A percentile compares a stretch with the other conserved stretches of the same genome.
Evolutionary conservation across 2,113 vertebrate species (phyloP).

Genomic region (Candoia aspera): DNA sequence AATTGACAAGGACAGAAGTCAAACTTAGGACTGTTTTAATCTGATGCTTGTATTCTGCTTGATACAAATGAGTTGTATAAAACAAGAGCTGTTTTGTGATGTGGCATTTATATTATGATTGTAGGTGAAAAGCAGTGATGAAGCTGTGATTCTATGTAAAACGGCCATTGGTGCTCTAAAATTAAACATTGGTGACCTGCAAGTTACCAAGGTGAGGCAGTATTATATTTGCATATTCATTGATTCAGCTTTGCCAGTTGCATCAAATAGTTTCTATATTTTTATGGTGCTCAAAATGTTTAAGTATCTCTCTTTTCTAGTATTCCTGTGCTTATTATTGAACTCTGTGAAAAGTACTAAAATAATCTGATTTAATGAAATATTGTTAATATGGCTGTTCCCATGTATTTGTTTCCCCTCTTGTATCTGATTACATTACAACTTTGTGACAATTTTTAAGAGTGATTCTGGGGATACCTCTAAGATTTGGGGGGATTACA

Average conservation of each 20-base stretch:
- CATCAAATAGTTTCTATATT: accelerated
- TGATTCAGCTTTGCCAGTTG: accelerated
- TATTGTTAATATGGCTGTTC: neutral
- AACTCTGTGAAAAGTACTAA: neutral
- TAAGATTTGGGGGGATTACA: neutral
- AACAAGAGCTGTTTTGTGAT: neutral
- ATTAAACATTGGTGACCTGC: conserved; percentile 91
- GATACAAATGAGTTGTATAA: neutral
- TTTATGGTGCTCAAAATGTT: neutral
- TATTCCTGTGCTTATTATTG: accelerated
- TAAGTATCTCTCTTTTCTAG: accelerated
- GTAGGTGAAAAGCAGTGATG: conserved; percentile 94
- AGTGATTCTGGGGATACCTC: neutral
- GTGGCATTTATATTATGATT: accelerated
- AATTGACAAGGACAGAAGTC: accelerated
- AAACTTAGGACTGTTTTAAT: accelerated
- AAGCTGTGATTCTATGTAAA: conserved; percentile 94
- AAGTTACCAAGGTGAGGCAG: conserved; percentile 89
- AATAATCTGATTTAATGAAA: neutral
- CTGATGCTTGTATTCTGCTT: accelerated
- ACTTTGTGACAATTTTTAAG: neutral
- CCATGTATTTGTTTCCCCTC: neutral
- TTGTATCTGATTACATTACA: neutral
- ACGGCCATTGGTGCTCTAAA: conserved; percentile 93
- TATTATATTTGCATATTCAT: neutral